These are phyloP conservation scores for Falcunculus frontatus DNA, from an alignment of 2,113 vertebrate genomes.

Conservation along the genomic window DNA sequence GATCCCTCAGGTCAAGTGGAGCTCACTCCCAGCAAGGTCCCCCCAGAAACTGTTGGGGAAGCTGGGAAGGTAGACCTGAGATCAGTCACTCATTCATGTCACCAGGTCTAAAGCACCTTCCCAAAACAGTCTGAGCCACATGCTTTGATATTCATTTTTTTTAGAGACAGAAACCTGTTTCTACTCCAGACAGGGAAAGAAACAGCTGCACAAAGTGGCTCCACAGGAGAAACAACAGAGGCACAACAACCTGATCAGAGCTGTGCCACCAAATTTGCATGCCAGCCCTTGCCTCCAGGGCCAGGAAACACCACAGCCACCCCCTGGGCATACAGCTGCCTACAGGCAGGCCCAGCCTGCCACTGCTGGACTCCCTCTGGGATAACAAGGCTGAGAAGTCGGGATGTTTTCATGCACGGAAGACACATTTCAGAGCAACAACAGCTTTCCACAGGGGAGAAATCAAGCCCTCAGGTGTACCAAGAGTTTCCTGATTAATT, in stretches of 20 bases:
- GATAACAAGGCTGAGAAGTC: not conserved
- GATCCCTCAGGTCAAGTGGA: rapidly evolving
- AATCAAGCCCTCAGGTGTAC: not conserved
- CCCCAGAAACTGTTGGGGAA: not conserved
- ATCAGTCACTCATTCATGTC: not conserved
- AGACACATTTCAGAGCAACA: not conserved
- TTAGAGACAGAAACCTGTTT: not conserved
- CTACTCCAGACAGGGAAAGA: not conserved
- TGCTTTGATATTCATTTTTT: not conserved
- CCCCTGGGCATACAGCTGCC: not conserved
- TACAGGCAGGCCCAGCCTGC: not conserved
- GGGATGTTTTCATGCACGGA: not conserved
- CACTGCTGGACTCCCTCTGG: not conserved
- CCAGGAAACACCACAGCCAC: not conserved
- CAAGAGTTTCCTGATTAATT: not conserved
- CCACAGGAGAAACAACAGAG: not conserved
- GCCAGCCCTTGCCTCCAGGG: not conserved
- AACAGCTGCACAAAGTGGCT: not conserved
- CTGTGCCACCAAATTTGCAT: not conserved
- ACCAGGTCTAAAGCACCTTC: not conserved
- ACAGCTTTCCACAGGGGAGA: not conserved
- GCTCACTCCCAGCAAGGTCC: not conserved
- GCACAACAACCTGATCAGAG: not conserved
- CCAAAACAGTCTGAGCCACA: not conserved
- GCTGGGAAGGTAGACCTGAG: not conserved